Evolutionary conservation across 1,140 invertebrate species (phyloP), one percentile per base, ranked within the genome.

Genomic region (Drosophila truncata): DNA sequence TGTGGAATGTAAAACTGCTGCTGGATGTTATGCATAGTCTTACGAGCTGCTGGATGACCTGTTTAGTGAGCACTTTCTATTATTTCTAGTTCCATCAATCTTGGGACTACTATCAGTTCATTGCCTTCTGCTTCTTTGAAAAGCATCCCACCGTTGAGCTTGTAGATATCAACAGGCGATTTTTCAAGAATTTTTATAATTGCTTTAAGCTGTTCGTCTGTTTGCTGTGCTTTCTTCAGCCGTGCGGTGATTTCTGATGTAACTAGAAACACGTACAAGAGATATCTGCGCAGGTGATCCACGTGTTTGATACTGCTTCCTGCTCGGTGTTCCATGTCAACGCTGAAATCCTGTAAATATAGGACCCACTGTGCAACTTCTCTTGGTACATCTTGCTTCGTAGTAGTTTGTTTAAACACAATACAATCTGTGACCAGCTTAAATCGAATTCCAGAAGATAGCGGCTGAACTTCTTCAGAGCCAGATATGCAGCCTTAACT

Each of bases 321-420:
- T 42, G 18, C 44, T 46, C 39, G n/a, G 39, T 18, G n/a, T 42
- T 42, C 39, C 39, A 42, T 18, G 39, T 11, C 44, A 46, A 46
- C 7, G 13, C 3, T 46, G 13, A 46, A 46, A 46, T 46, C 13
- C 42, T 46, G 42, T 8, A 46, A 13, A 46, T 46, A 23, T 23
- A 8, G 18, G 18, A 44, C 11, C 10, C 41, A 23, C 42, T 46
- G 20, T 23, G 27, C 29, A 14, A 54, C 29, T 33, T 54, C 18
- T 35, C 50, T 33, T 33, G 31, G 18, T 20, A 54, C 13, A 20
- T 54, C 31, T 35, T 23, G 29, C 20, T 35, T 55, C 2, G 18
- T 35, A 14, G 55, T 42, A 13, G 39, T 59, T 20, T 59, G n/a
- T 14, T 59, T 59, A 16, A 59, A 42, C 16, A 37, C 37, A 27